Percentiles rank a stretch among this genome's conserved stretches.
phyloP scores from a whole-genome alignment of 2,888 invertebrate species.

The Reticulitermes lucifugus region DNA sequence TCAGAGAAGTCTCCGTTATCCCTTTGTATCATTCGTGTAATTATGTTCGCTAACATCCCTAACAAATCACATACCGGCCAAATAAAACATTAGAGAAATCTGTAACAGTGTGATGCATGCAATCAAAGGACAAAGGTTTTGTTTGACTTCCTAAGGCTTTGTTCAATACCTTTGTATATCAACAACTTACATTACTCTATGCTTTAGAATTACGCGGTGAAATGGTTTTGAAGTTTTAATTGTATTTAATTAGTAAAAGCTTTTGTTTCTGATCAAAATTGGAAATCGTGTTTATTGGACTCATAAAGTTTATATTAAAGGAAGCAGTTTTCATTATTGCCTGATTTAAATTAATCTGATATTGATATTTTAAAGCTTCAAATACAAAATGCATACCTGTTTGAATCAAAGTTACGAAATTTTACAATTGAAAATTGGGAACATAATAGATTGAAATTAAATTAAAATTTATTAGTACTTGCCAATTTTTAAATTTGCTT shows the following conservation, averaged over 20 bases:
- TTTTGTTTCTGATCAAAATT: background rate
- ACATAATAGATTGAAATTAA: no score
- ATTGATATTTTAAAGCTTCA: no score
- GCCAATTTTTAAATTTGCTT: no score
- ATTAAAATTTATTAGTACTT: no score
- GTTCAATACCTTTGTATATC: background rate
- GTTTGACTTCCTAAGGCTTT: background rate
- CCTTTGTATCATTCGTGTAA: slow-evolving; percentile 12
- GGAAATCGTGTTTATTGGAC: no score
- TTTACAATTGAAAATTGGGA: no score
- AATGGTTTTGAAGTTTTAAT: background rate
- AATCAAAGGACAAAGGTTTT: slow-evolving; percentile 17
- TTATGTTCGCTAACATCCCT: background rate
- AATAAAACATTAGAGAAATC: background rate
- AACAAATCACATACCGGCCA: background rate
- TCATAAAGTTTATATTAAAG: no score
- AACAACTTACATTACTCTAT: background rate
- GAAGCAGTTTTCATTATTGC: no score
- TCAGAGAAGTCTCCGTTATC: background rate
- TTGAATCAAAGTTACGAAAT: no score
- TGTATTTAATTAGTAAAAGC: background rate
- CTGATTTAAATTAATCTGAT: no score
- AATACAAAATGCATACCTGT: no score
- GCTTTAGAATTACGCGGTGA: background rate
- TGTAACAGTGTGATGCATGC: background rate